A percentile compares a stretch with the other conserved stretches of the same genome.
These are phyloP conservation scores for Epizoanthus scotinus DNA, from an alignment of 92 coral and sea anemone genomes.

Conservation along the genomic window DNA sequence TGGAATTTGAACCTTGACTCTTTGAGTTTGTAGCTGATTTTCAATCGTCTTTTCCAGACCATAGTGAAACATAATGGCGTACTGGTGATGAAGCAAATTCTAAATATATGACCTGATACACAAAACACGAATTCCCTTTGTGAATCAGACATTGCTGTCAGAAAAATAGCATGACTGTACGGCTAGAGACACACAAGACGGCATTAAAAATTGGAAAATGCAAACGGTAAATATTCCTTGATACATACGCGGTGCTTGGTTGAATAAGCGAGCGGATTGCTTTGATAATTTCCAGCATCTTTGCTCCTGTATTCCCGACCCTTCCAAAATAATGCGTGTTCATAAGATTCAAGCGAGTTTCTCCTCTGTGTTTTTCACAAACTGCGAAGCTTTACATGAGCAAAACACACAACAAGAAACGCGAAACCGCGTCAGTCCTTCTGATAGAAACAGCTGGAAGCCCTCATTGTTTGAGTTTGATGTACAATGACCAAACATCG, in stretches of 20 bases:
- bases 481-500: slow-evolving; percentile 10
- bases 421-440: slow-evolving; percentile 33
- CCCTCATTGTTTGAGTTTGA: not conserved
- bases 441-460: slow-evolving; percentile 17
- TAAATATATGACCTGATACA: no score
- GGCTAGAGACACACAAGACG: slow-evolving; percentile 1
- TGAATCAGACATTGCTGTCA: no score
- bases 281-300: slow-evolving; percentile 38
- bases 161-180: not conserved
- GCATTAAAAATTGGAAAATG: slow-evolving; percentile 6
- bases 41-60: no score
- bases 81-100: no score
- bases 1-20: no score
- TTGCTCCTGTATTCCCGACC: not conserved
- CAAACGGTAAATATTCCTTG: slow-evolving; percentile 15
- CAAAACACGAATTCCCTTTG: no score
- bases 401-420: slow-evolving; percentile 3
- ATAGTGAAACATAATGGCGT: no score
- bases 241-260: slow-evolving; percentile 66
- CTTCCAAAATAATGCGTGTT: not conserved
- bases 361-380: not conserved
- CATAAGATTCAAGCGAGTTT: not conserved
- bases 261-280: slow-evolving; percentile 52
- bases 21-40: no score
- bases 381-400: not conserved